A percentile compares a stretch with the other conserved stretches of the same genome.
Evolutionary conservation across 2,888 invertebrate species (phyloP).

Genomic region (Apantesis nais): DNA sequence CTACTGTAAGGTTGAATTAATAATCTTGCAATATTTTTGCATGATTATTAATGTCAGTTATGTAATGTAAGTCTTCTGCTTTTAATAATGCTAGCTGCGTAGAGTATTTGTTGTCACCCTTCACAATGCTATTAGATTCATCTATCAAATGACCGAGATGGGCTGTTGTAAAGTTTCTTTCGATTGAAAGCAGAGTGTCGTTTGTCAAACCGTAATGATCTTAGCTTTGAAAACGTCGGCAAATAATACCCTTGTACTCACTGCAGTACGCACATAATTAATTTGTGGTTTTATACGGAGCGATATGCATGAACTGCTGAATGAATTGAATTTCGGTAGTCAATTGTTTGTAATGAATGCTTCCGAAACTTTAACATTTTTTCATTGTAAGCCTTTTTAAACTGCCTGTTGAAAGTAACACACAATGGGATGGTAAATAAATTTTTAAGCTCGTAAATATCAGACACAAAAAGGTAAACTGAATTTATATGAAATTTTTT

Average conservation of each 20-base stretch:
- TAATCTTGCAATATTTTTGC: not conserved
- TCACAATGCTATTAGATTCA: constrained; percentile 59
- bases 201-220: constrained; percentile 59
- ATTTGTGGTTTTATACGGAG: constrained; percentile 45
- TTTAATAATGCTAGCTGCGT: constrained; percentile 29
- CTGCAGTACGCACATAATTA: constrained; percentile 39
- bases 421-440: constrained; percentile 16
- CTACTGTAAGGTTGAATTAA: constrained; percentile 3
- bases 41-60: too few relatives aligned
- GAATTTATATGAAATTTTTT: not conserved
- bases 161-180: constrained; percentile 56
- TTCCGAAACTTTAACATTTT: constrained; percentile 21
- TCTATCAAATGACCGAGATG: constrained; percentile 53
- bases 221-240: constrained; percentile 47
- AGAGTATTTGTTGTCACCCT: constrained; percentile 40
- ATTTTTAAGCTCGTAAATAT: constrained; percentile 3
- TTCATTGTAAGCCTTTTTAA: constrained; percentile 21
- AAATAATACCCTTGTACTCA: constrained; percentile 40
- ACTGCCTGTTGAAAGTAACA: constrained; percentile 14
- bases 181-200: constrained; percentile 55
- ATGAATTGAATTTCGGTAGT: constrained; percentile 26
- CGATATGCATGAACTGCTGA: constrained; percentile 24
- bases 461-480: not conserved
- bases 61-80: constrained; percentile 25
- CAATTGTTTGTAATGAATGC: constrained; percentile 30